Evolutionary conservation across 2,888 invertebrate species (phyloP), one percentile per base, ranked within the genome.

Genomic region (Scotopteryx bipunctaria): DNA sequence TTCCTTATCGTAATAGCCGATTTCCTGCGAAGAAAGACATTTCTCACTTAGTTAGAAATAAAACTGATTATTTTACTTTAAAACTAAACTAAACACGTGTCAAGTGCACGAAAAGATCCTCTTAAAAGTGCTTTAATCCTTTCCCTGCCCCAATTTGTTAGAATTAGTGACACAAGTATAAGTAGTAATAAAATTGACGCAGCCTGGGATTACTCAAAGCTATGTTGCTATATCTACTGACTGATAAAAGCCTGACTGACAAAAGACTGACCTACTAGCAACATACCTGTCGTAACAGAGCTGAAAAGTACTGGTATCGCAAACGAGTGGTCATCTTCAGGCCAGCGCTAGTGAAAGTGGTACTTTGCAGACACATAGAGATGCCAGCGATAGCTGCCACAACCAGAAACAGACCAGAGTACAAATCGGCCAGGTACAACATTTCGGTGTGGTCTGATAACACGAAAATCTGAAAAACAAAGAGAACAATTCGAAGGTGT

Each of bases 291-390:
- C 81, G 90, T 19, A 95, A 66, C 76, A 93, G 86, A 11, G 92
- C 91, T 1, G 77, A 78, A 49, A 91, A 91, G 64, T 91, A 83
- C 66, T 85, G 73, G 67, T 82, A 76, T 48, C 93, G 81, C 8
- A 93, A 70, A 36, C 96, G 86, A 0, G 94, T 91, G 0, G 96
- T 97, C 85, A 97, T 92, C 46, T 92, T 92, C 1, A 95, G 94
- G 0, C 96, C 96, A 0, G 96, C 94, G 15, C 92, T 85, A 0
- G 94, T 94, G 72, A 96, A 96, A 75, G 94, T 92, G 59, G 92
- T 93, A 58, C 94, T 93, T 76, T 95, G 95, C 0, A 94, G 73
- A 66, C 94, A 93, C 63, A 93, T 94, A 3, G 94, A 92, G 1
- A 93, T 59, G 0, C 94, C 95, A 1, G 94, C 93, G 1, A 93